Evolutionary conservation across 2,113 vertebrate species (phyloP), one percentile per base, ranked within the genome.

Genomic region (Cynopterus brachyotis): DNA sequence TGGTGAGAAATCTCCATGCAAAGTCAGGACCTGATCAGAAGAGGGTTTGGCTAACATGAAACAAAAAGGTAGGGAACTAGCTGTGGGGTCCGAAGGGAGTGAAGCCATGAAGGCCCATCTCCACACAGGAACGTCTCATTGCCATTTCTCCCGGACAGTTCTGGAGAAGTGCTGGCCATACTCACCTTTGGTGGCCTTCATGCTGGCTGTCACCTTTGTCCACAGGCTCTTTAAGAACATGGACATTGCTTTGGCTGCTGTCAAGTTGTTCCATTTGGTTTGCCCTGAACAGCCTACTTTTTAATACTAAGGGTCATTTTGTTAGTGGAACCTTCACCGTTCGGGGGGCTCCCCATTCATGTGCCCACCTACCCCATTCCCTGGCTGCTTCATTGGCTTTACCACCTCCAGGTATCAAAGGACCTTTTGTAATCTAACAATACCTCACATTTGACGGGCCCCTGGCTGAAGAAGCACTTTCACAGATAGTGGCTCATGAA

Each of bases 101-200:
- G 1, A 72, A 40, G 59, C n/a, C 35, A 4, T 1, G 9, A 22
- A 24, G 4, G 55, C 73, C 42, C 10, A 19, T 47, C 42, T 62
- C 66, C 28, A 20, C 12, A 0, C 3, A 9, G 60, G 24, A 16
- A 11, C 0, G 4, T 17, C 45, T 72, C 24, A 4, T 9, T 10
- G 2, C n/a, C 45, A 24, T n/a, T 37, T 59, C n/a, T 66, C 15
- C 80, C 3, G 50, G 55, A 6, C 8, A 1, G 12, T 50, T 37
- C 67, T 16, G 6, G 62, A 1, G 10, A 30, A 28, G 28, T 0
- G 0, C 26, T 5, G 30, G 32, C 55, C 5, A 0, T 0, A 9
- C 5, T 15, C 13, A 2, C 22, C 35, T 86, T 84, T 26, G 9
- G 57, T 15, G 59, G 42, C 28, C n/a, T 26, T 67, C 70, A 7